Conservation (phyloP, 2,797 vertebrate genomes). For the Saguinus oedipus region DNA sequence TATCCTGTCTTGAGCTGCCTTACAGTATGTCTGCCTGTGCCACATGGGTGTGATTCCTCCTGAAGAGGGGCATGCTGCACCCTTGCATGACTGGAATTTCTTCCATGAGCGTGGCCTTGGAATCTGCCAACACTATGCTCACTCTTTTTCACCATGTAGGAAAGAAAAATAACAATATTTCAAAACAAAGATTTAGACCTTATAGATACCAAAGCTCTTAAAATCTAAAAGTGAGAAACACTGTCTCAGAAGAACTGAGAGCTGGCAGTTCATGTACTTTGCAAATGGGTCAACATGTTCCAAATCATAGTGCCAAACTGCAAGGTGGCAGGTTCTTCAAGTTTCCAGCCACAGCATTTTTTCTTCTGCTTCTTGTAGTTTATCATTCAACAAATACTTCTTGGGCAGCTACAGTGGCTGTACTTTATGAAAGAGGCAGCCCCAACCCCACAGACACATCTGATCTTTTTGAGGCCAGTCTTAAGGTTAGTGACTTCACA, state of each 20-base stretch:
- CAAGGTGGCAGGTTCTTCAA: neutral
- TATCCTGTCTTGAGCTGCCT: conserved; percentile 57
- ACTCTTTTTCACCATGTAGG: neutral
- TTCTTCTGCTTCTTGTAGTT: conserved; percentile 5
- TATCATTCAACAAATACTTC: neutral
- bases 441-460: neutral
- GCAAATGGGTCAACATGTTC: conserved; percentile 24
- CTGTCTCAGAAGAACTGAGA: neutral
- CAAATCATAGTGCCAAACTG: neutral
- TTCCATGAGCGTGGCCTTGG: conserved; percentile 45
- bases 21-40: conserved; percentile 56
- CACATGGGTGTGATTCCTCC: neutral
- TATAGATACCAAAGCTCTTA: neutral
- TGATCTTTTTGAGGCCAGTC: neutral
- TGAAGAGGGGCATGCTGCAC: conserved; percentile 49
- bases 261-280: neutral
- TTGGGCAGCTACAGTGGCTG: neutral
- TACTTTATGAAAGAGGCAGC: neutral
- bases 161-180: conserved; percentile 26
- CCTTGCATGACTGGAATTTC: conserved; percentile 69
- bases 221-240: neutral
- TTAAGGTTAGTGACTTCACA: neutral
- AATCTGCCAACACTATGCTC: neutral
- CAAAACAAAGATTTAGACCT: conserved; percentile 29
- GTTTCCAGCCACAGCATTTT: neutral